Evolutionary conservation across 2,797 vertebrate genomes (phyloP).

Genomic region (Acropternis orthonyx): DNA sequence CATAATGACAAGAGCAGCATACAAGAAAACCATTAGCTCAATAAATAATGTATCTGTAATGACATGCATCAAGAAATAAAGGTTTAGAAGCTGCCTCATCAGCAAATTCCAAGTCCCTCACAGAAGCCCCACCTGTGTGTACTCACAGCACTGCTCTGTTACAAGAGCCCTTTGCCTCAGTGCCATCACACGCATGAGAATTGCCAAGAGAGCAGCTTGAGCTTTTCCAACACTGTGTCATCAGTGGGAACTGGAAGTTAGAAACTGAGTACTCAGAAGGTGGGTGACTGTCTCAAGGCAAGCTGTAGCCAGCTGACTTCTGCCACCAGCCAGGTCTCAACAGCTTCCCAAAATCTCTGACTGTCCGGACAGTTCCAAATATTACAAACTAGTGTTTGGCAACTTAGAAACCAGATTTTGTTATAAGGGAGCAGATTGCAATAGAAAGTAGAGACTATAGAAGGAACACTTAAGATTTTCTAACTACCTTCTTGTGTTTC

Average conservation of each 20-base stretch:
- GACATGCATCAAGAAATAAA: background rate
- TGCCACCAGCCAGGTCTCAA: background rate
- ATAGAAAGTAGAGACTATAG: background rate
- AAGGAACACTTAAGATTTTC: background rate
- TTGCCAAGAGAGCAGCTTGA: background rate
- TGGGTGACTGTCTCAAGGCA: background rate
- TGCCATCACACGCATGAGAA: background rate
- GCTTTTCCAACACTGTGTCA: background rate
- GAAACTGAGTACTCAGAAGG: accelerated
- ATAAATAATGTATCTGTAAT: background rate
- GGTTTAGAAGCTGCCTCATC: background rate
- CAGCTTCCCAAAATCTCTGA: background rate
- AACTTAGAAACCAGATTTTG: background rate
- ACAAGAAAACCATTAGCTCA: background rate
- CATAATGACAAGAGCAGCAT: background rate
- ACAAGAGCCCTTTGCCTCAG: background rate
- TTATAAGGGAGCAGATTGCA: background rate
- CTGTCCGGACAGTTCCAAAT: background rate
- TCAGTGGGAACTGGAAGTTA: background rate
- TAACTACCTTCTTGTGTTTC: background rate
- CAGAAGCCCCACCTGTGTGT: background rate
- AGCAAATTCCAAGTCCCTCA: background rate
- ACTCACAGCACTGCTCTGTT: background rate
- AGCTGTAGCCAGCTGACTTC: background rate
- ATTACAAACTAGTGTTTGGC: background rate